A percentile compares a stretch with the other conserved stretches of the same genome.
These are phyloP conservation scores for Edolisoma coerulescens DNA, from an alignment of 2,113 vertebrate genomes.

Conservation along the genomic window DNA sequence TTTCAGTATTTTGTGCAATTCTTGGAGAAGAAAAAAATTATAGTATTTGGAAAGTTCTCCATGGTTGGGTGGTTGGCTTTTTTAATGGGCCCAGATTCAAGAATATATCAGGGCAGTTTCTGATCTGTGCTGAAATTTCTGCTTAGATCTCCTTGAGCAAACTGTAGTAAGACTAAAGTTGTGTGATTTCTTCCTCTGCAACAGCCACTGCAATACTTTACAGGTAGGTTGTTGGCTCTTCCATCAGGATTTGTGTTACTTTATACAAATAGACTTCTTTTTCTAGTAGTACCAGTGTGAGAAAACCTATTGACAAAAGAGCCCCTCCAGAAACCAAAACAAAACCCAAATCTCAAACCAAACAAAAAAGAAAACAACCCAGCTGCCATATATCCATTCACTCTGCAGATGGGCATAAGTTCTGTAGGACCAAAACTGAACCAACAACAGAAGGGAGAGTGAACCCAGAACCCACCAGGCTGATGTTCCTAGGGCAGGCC, in stretches of 20 bases:
- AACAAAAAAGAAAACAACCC: background rate
- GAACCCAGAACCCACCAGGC: too few relatives aligned
- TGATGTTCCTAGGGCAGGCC: background rate
- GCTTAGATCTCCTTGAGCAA: background rate
- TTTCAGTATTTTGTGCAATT: background rate
- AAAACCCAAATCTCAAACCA: background rate
- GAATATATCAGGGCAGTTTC: background rate
- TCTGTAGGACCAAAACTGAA: background rate
- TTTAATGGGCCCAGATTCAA: background rate
- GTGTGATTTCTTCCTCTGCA: background rate
- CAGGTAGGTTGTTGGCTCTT: background rate
- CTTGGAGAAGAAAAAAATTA: background rate
- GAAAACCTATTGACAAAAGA: background rate
- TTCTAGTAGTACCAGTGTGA: background rate
- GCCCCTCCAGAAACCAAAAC: background rate
- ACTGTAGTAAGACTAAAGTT: background rate
- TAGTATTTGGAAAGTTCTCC: background rate
- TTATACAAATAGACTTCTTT: background rate
- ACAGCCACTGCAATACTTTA: background rate
- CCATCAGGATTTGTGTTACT: background rate
- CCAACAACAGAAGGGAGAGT: background rate
- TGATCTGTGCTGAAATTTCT: background rate
- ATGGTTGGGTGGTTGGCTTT: background rate
- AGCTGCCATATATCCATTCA: background rate
- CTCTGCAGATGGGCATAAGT: background rate